phyloP scores from a whole-genome alignment of 2,888 invertebrate genomes.

The Chrysolina haemoptera region DNA sequence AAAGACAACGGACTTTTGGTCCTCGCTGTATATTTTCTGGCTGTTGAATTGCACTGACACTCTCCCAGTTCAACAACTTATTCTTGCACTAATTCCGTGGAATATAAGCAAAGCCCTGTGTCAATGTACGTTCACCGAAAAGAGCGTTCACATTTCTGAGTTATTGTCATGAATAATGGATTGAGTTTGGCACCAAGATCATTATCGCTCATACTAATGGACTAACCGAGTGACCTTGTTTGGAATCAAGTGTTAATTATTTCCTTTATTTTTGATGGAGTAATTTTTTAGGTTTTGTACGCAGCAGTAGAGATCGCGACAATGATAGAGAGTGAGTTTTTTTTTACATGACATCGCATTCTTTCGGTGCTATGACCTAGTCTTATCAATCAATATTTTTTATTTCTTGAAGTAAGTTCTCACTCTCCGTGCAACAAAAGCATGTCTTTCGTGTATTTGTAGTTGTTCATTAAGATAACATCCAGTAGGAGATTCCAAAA shows the following conservation, averaged over 20 bases:
- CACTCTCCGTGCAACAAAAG: no score
- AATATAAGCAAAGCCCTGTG: conserved; percentile 25
- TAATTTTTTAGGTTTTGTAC: neutral
- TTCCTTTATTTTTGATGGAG: conserved; percentile 1
- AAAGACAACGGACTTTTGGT: no score
- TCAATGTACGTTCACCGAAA: conserved; percentile 28
- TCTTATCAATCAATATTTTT: no score
- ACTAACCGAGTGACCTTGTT: conserved; percentile 20
- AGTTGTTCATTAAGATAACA: no score
- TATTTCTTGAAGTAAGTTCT: no score
- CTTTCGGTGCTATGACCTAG: no score
- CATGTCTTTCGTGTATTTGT: no score
- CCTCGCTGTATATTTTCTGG: conserved; percentile 5
- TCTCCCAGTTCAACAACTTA: conserved; percentile 4
- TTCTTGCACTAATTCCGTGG: conserved; percentile 24
- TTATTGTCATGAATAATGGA: conserved; percentile 29
- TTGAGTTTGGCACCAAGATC: conserved; percentile 22
- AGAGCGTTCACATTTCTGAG: conserved; percentile 27
- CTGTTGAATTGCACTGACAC: conserved; percentile 10
- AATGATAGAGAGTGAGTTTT: neutral
- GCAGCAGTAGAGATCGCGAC: neutral
- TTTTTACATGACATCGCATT: neutral
- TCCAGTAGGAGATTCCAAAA: no score
- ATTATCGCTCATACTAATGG: conserved; percentile 28
- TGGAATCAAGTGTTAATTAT: neutral